Percentiles rank a stretch among this genome's conserved stretches.
These are phyloP conservation scores for Elysia chlorotica DNA, from an alignment of 1,140 invertebrate species.

Conservation along the genomic window DNA sequence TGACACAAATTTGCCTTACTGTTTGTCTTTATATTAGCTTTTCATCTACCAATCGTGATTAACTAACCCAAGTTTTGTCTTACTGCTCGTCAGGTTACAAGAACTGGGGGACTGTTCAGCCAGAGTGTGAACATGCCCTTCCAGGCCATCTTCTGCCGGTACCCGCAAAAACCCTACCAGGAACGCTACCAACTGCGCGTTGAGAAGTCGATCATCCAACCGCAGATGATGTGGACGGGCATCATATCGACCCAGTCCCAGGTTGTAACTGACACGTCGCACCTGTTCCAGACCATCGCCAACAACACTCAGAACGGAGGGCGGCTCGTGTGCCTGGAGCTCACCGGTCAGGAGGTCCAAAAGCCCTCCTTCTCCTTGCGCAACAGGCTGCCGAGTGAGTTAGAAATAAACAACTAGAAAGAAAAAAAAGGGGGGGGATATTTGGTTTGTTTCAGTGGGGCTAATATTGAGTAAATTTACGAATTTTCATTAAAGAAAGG, in stretches of 20 bases:
- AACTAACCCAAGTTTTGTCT: not conserved
- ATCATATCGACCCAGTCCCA: slow-evolving; percentile 22
- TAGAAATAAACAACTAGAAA: too few relatives aligned
- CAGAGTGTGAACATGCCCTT: slow-evolving; percentile 1
- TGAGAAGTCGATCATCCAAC: slow-evolving; percentile 37
- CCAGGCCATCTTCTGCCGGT: slow-evolving; percentile 34
- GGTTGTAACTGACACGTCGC: slow-evolving; percentile 24
- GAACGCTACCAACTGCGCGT: slow-evolving; percentile 31
- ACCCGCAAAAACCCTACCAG: slow-evolving; percentile 7
- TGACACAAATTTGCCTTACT: too few relatives aligned
- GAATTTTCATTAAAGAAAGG: too few relatives aligned
- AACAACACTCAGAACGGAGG: slow-evolving; percentile 33
- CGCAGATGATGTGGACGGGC: slow-evolving; percentile 22
- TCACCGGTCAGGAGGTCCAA: slow-evolving; percentile 30
- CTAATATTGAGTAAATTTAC: too few relatives aligned
- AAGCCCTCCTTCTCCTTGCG: not conserved
- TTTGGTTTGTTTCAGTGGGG: too few relatives aligned
- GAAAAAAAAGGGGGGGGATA: too few relatives aligned
- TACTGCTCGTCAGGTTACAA: slow-evolving; percentile 3
- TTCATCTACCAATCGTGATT: too few relatives aligned
- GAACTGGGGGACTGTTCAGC: not conserved
- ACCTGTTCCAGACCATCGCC: slow-evolving; percentile 33
- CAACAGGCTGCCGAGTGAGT: not conserved
- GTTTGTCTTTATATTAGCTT: too few relatives aligned
- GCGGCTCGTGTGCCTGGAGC: slow-evolving; percentile 37